Evolutionary conservation across 2,113 vertebrate species (phyloP).

Genomic region (Oenanthe melanoleuca): DNA sequence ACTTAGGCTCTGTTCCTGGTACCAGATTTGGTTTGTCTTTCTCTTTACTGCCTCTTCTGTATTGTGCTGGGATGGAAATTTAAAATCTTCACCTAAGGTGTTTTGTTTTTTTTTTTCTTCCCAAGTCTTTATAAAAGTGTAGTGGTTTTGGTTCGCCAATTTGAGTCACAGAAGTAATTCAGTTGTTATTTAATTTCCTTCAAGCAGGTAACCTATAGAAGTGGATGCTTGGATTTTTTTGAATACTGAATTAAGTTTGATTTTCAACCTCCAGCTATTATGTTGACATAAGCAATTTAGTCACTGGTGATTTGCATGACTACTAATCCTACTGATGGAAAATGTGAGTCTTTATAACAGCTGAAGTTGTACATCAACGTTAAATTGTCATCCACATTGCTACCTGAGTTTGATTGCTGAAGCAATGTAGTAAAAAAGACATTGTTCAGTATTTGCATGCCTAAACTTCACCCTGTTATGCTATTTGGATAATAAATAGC

Average conservation of each 20-base stretch:
- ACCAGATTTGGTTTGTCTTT: background rate
- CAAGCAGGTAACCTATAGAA: background rate
- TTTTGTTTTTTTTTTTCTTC: background rate
- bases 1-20: background rate
- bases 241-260: background rate
- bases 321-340: background rate
- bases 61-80: background rate
- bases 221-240: background rate
- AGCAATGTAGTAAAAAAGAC: background rate
- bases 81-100: background rate
- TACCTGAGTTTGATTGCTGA: background rate
- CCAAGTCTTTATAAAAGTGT: background rate
- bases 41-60: background rate
- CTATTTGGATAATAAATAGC: background rate
- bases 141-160: rapidly evolving
- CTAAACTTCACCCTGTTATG: background rate
- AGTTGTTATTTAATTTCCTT: background rate
- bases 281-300: background rate
- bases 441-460: background rate
- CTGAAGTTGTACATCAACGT: background rate
- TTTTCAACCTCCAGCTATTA: background rate
- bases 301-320: background rate
- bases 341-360: background rate
- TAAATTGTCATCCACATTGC: background rate
- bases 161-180: rapidly evolving